phyloP scores from a whole-genome alignment of 2,888 invertebrate genomes.

The Scaptomyza parva region DNA sequence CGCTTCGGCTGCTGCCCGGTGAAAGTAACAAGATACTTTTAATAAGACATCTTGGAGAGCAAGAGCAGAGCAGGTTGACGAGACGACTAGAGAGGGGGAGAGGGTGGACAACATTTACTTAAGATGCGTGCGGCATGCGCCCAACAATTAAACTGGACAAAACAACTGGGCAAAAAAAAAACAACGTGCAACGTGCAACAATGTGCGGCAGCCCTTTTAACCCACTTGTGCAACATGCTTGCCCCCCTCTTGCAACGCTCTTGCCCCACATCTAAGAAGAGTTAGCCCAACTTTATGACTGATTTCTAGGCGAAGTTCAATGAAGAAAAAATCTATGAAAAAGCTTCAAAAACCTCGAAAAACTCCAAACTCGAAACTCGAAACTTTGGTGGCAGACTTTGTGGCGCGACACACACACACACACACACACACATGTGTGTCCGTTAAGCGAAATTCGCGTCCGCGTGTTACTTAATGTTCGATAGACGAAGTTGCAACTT shows the following conservation, averaged over 20 bases:
- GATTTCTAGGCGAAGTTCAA: too few relatives aligned
- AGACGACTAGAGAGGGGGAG: not conserved
- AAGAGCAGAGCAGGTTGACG: constrained; percentile 32
- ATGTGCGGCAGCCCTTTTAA: constrained; percentile 13
- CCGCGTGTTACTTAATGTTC: constrained; percentile 72
- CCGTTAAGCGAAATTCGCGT: constrained; percentile 39
- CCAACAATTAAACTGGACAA: constrained; percentile 49
- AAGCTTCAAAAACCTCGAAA: too few relatives aligned
- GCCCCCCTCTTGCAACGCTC: constrained; percentile 1
- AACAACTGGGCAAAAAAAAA: constrained; percentile 3
- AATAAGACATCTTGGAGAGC: constrained; percentile 81
- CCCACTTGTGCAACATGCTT: constrained; percentile 7
- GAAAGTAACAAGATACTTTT: constrained; percentile 81
- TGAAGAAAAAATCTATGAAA: too few relatives aligned
- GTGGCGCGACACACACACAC: constrained; percentile 71
- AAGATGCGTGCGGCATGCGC: constrained; percentile 69
- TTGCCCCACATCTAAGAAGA: too few relatives aligned
- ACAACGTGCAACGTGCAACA: constrained; percentile 12
- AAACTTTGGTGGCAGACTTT: constrained; percentile 63
- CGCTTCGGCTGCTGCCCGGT: too few relatives aligned
- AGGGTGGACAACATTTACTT: constrained; percentile 46
- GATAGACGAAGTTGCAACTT: constrained; percentile 46
- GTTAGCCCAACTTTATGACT: too few relatives aligned
- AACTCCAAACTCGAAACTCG: too few relatives aligned
- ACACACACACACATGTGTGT: too few relatives aligned